Evolutionary conservation across 1,140 invertebrate genomes (phyloP), one percentile per base, ranked within the genome.

Genomic region (Diploscapter pachys): DNA sequence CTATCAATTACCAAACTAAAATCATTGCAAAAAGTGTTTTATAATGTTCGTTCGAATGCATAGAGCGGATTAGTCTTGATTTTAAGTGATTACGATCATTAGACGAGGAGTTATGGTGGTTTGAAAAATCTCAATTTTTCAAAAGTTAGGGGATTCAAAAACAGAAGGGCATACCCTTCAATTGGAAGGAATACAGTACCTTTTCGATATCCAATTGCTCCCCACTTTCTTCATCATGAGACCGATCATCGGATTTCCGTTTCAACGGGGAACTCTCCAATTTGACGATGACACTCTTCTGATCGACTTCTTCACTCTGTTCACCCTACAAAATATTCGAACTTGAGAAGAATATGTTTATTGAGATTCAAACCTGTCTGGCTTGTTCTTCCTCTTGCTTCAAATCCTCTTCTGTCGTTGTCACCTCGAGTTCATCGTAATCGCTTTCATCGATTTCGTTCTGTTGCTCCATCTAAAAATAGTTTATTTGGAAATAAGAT

Each of bases 371-470:
- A 63, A 57, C 55, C 31, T 31, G 31, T 31, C 31, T 31, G 31
- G 31, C 31, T 31, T 31, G 31, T 31, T 31, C 31, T 31, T 76
- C 75, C 64, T 75, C 69, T 76, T 76, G 62, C 56, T 76, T 76
- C n/a, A 71, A 13, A 49, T 72, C 70, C 63, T 76, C 75, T 56
- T 72, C 75, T 54, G 61, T 72, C 4, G 67, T 71, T 56, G 71
- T 59, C 31, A 71, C 67, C 55, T 76, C 74, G 49, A 76, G 66
- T n/a, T 62, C 67, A 53, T 76, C 74, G 57, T 71, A 67, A 5
- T 59, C 54, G 13, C 51, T 52, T 6, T 59, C 54, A 52, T 62
- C 4, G 61, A 51, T 49, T 4, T 51, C 56, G 52, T 72, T 70
- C 48, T 72, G 9, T 63, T 31, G 13, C 13, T 6, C 31, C 48